Base-by-base conservation (phyloP, 2,888 invertebrate species). In the Torymus auratus region DNA sequence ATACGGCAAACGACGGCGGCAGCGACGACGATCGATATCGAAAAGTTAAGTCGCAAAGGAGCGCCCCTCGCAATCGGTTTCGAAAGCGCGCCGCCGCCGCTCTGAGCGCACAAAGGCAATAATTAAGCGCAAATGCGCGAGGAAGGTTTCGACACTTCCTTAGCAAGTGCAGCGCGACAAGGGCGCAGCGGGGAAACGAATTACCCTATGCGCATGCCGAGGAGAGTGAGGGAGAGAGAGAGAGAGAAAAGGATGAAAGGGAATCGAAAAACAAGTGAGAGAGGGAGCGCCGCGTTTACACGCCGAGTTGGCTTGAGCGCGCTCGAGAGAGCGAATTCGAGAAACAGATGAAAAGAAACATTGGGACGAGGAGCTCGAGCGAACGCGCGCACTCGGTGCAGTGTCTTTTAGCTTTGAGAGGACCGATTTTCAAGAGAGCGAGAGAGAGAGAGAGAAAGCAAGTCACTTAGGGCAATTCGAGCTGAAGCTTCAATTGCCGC, bases 61-160 rank as follows among this genome's bases (percentile, higher is more conserved):
- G 71, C 71, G 60, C 52, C 71, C 23, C 41, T 41, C 28, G 41
- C 60, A 15, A n/a, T 71, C 5, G 60, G 14, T 71, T 71, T 61
- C 52, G 71, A 58, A 71, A 71, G 55, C 15, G 60, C 71, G 15
- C 28, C 28, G 28, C 17, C 23, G 17, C 23, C 23, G 11, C 28
- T 23, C 1, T 28, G 50, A 41, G 14, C 28, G 60, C 60, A 60
- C 61, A 78, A 41, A 61, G 55, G 55, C 55, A 71, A 67, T 86
- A 86, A 86, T 86, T 85, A 84, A 80, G 70, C 74, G 80, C 78
- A 82, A 84, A 85, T 77, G 58, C 58, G 20, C 70, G 28, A 55
- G 20, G 82, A 84, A 75, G 23, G 78, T 86, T 85, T 86, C 84
- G 82, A 85, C 85, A 86, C 81, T 83, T 85, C 85, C 85, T 86